Base-by-base conservation (phyloP, 2,888 invertebrate species). In the Nymphalis urticae region DNA sequence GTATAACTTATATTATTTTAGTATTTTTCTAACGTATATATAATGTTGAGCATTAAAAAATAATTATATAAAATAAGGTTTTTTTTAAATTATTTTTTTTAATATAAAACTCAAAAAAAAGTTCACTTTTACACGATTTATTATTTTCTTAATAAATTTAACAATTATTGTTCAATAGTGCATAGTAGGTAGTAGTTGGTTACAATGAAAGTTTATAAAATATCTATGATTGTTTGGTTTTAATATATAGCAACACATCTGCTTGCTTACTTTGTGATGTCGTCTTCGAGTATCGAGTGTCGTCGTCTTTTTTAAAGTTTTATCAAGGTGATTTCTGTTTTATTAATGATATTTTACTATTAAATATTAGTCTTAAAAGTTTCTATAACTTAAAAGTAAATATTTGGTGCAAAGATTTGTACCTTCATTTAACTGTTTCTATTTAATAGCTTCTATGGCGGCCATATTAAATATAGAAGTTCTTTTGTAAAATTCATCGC, bases 271-370 rank as follows among this genome's bases (percentile, higher is more conserved):
- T 77, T 82, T 90, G 90, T 91, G 88, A 92, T 91, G 92, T 91
- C 91, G 90, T 88, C 89, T 85, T 87, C 88, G 88, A 88, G 85
- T 87, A 85, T 89, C 88, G 87, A 89, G 89, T 88, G 87, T 89
- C 90, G 86, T 85, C 89, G 87, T 89, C 89, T 92, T 91, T 91
- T 90, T 79, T 90, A 91, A 90, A 90, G 88, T 87, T 90, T 87
- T 89, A 89, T 87, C 88, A 87, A 91, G 92, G 92, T 92, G 88
- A 82, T 83, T 68, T 74, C 74, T 71, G 74, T 73, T 77, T 73
- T 71, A 76, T 77, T 72, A 65, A 71, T 71, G 58, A 62, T 64
- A 62, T 64, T 53, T 48, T 63, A 64, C 24, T 19, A 9, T 13
- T 51, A 42, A 21, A 59, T 63, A 62, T 27, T 68, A 58, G 48